Conservation (phyloP, 2,113 vertebrate genomes). For the Prietella phreatophila region DNA sequence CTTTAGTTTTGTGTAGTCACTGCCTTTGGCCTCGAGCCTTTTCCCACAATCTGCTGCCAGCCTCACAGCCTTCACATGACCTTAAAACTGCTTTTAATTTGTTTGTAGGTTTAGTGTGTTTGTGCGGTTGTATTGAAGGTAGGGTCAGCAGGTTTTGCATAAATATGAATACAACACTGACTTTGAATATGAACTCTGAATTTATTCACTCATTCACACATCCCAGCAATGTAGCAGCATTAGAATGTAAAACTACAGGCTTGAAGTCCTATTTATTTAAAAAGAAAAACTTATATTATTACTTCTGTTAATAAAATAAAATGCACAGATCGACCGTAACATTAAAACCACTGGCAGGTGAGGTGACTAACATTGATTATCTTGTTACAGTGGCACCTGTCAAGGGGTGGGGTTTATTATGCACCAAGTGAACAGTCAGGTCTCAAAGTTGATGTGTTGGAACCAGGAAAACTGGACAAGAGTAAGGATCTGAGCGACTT, state of each 20-base stretch:
- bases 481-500: no score
- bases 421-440: no score
- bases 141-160: neutral
- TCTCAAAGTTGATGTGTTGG: no score
- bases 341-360: no score
- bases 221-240: neutral
- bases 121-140: neutral
- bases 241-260: neutral
- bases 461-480: no score
- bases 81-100: neutral
- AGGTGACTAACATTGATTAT: no score
- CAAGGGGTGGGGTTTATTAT: no score
- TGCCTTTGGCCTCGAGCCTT: neutral
- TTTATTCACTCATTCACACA: no score
- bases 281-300: neutral
- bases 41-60: conserved; percentile 20
- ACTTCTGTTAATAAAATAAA: neutral
- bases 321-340: neutral
- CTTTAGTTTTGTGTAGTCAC: conserved; percentile 33
- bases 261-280: neutral
- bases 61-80: neutral
- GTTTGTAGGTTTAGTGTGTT: neutral
- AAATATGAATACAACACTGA: neutral
- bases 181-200: neutral
- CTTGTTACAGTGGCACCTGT: no score